A percentile compares a stretch with the other conserved stretches of the same genome.
phyloP scores from a whole-genome alignment of 2,113 vertebrate genomes.

The Alosa alosa region DNA sequence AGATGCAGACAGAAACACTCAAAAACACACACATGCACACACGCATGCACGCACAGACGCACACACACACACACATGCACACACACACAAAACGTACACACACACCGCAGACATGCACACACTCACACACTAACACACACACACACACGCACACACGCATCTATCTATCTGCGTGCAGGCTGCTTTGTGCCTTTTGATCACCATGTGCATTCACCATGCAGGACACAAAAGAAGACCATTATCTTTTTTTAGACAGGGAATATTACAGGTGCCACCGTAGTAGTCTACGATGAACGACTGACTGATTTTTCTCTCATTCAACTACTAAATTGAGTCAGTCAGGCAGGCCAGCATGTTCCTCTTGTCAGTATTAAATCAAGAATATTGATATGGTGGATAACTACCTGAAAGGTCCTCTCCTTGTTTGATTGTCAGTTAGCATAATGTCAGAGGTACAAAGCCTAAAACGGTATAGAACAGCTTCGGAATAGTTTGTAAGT shows the following conservation, averaged over 20 bases:
- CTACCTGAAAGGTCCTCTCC: background rate
- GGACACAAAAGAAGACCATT: background rate
- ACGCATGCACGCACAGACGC: background rate
- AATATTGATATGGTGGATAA: background rate
- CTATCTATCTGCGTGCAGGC: background rate
- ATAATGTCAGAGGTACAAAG: background rate
- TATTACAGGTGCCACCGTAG: background rate
- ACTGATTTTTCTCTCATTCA: background rate
- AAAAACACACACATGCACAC: background rate
- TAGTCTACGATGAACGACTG: background rate
- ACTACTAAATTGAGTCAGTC: background rate
- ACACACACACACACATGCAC: background rate
- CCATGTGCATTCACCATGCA: background rate
- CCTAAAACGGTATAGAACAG: too few relatives aligned
- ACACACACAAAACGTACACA: background rate
- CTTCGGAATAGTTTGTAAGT: background rate
- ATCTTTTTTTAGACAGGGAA: background rate
- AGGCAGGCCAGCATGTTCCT: background rate
- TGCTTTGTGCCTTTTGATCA: background rate
- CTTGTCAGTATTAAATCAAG: background rate
- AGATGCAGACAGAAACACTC: background rate
- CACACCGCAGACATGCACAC: too few relatives aligned
- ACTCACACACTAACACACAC: background rate
- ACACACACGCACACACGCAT: background rate
- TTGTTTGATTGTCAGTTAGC: background rate